A percentile compares a stretch with the other conserved stretches of the same genome.
Conservation (phyloP, 2,888 invertebrate genomes). For the Trypoxylon attenuatum region DNA sequence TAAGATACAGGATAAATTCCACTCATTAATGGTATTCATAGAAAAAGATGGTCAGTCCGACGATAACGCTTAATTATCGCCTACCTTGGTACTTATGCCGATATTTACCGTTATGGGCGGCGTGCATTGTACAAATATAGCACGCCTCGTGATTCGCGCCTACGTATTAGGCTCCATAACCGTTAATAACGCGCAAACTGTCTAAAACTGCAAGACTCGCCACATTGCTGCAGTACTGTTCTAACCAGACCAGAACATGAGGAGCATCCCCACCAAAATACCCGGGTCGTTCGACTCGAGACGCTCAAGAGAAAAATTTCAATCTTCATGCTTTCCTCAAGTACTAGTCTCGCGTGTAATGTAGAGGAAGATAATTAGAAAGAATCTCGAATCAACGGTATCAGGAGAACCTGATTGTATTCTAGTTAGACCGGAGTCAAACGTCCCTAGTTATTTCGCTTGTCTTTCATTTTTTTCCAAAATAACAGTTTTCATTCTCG, state of each 20-base stretch:
- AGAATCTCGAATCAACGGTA: too few relatives aligned
- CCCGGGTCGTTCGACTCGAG: too few relatives aligned
- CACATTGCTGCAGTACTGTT: conserved; percentile 14
- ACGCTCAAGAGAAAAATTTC: too few relatives aligned
- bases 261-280: conserved; percentile 11
- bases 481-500: too few relatives aligned
- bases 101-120: conserved; percentile 46
- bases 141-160: conserved; percentile 40
- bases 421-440: too few relatives aligned
- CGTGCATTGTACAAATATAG: conserved; percentile 36
- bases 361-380: too few relatives aligned
- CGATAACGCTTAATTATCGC: conserved; percentile 43
- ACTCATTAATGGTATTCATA: conserved; percentile 11
- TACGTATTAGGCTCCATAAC: conserved; percentile 29
- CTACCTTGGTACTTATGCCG: conserved; percentile 32
- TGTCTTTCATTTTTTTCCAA: too few relatives aligned
- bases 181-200: conserved; percentile 47
- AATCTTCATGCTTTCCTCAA: too few relatives aligned
- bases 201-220: conserved; percentile 33
- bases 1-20: not conserved
- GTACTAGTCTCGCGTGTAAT: too few relatives aligned
- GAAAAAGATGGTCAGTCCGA: conserved; percentile 17
- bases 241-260: conserved; percentile 44
- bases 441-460: too few relatives aligned
- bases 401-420: too few relatives aligned